These are phyloP conservation scores for Murina feae DNA, from an alignment of 2,113 vertebrate genomes.

Conservation along the genomic window DNA sequence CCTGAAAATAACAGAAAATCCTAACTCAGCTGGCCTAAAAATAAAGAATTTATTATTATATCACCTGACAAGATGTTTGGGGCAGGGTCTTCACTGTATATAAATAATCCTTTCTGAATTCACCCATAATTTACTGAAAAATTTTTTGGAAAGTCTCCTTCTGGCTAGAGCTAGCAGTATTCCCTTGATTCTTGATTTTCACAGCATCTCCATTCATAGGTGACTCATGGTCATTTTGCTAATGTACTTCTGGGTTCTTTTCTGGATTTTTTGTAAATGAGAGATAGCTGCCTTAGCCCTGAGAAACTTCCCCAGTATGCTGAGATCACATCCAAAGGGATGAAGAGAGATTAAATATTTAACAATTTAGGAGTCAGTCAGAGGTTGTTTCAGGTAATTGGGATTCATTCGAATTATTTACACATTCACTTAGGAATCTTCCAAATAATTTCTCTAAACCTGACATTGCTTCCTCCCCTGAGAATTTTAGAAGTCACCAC, in stretches of 20 bases:
- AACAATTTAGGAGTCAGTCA: not conserved
- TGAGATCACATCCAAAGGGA: not conserved
- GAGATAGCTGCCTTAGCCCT: not conserved
- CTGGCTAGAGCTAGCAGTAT: not conserved
- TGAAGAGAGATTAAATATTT: not conserved
- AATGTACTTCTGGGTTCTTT: not conserved
- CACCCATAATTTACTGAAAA: not conserved
- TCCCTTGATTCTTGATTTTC: not conserved
- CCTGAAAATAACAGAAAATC: not conserved
- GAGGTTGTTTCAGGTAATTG: not conserved
- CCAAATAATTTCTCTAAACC: not conserved
- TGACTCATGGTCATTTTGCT: not conserved
- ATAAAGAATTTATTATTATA: not conserved
- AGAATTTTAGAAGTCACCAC: slow-evolving; percentile 5
- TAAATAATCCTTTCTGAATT: not conserved
- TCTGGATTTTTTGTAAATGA: not conserved
- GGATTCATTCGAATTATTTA: not conserved
- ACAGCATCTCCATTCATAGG: not conserved
- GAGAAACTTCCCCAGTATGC: not conserved
- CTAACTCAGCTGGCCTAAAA: not conserved
- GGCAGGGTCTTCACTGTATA: not conserved
- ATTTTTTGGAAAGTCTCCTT: not conserved
- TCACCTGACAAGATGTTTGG: not conserved
- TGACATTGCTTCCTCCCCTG: not conserved
- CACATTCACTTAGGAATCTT: not conserved